Percentiles rank a stretch among this genome's conserved stretches.
Conservation (phyloP, 2,113 vertebrate genomes). For the Tragelaphus imberbis region DNA sequence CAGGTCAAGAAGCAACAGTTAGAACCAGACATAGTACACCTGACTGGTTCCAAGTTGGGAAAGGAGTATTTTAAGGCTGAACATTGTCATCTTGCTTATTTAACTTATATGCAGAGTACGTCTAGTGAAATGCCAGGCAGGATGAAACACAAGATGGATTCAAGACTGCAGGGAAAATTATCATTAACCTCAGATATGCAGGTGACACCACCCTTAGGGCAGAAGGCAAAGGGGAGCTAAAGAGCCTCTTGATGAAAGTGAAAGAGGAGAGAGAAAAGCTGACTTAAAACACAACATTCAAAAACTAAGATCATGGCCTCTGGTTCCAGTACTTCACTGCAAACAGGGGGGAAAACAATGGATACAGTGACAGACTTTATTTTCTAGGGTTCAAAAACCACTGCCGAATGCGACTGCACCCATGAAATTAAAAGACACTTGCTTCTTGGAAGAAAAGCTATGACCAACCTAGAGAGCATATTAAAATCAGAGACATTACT, state of each 20-base stretch:
- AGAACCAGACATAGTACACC: neutral
- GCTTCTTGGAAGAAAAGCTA: neutral
- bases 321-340: neutral
- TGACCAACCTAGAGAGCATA: neutral
- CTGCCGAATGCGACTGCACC: neutral
- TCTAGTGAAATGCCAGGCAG: neutral
- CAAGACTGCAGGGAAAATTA: neutral
- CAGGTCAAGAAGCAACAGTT: neutral
- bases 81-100: neutral
- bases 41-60: neutral
- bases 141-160: neutral
- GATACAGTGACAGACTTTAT: neutral
- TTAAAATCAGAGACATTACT: neutral
- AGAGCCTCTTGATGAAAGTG: neutral
- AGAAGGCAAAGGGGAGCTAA: neutral
- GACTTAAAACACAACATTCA: neutral
- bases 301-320: neutral
- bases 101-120: neutral
- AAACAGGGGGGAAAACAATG: neutral
- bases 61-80: neutral
- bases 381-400: neutral
- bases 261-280: neutral
- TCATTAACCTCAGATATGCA: neutral
- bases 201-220: neutral
- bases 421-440: neutral